A percentile compares a stretch with the other conserved stretches of the same genome.
These are phyloP conservation scores for Burhinus oedicnemus DNA, from an alignment of 2,113 vertebrate species.

Conservation along the genomic window DNA sequence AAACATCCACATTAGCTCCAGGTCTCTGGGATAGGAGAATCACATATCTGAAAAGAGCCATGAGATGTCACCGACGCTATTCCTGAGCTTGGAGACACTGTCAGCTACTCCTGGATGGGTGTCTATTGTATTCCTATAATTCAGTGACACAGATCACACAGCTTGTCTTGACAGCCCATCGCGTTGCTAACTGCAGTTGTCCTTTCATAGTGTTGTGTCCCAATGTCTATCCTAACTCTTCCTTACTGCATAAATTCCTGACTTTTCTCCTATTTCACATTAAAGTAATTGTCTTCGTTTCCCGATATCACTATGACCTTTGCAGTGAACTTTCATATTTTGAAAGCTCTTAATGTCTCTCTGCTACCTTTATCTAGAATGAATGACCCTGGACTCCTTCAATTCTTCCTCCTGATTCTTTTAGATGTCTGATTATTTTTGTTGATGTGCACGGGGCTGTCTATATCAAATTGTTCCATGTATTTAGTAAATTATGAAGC, in stretches of 20 bases:
- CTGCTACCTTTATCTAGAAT: background rate
- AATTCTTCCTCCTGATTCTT: background rate
- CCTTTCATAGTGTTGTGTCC: background rate
- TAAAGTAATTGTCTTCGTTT: background rate
- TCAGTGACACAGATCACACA: background rate
- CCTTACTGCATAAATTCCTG: background rate
- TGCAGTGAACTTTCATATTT: background rate
- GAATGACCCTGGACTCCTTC: background rate
- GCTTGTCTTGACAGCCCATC: background rate
- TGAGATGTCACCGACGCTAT: background rate
- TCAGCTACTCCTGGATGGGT: background rate
- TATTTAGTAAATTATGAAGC: background rate
- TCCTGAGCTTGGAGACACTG: background rate
- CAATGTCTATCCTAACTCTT: background rate
- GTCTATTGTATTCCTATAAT: background rate
- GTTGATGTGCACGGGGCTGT: background rate
- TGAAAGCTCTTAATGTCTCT: background rate
- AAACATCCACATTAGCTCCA: background rate
- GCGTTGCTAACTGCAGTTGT: background rate
- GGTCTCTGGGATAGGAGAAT: background rate
- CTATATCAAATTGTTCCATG: background rate
- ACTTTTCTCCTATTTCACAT: background rate
- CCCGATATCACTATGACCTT: background rate
- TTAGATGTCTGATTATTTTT: background rate
- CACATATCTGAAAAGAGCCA: background rate